Evolutionary conservation across 2,113 vertebrate genomes (phyloP).

Genomic region (Pongo pygmaeus): DNA sequence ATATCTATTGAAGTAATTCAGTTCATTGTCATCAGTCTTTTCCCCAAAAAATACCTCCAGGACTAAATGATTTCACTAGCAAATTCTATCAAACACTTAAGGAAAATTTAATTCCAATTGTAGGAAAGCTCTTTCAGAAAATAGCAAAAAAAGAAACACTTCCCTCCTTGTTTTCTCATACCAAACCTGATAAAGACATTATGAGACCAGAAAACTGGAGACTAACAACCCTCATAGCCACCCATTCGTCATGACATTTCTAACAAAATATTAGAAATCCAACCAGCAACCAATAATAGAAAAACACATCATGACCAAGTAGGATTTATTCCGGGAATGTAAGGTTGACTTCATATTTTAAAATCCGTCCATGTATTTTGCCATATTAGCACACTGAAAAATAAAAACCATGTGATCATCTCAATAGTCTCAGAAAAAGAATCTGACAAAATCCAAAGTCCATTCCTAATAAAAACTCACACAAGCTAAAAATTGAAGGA

Average conservation of each 20-base stretch:
- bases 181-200: background rate
- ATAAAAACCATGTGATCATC: background rate
- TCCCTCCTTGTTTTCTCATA: background rate
- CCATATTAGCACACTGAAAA: background rate
- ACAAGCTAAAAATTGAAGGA: background rate
- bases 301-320: background rate
- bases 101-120: background rate
- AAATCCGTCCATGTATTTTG: background rate
- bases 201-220: background rate
- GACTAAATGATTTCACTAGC: background rate
- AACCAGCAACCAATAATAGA: background rate
- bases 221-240: background rate
- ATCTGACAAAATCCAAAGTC: background rate
- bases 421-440: background rate
- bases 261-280: background rate
- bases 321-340: background rate
- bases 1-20: background rate
- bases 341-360: background rate
- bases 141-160: background rate
- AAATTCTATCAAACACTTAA: background rate
- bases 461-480: background rate
- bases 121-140: background rate
- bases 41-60: background rate
- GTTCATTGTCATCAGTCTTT: background rate
- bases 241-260: background rate